Evolutionary conservation across 1,140 invertebrate genomes (phyloP), one percentile per base, ranked within the genome.

Genomic region (Mizuhopecten yessoensis): DNA sequence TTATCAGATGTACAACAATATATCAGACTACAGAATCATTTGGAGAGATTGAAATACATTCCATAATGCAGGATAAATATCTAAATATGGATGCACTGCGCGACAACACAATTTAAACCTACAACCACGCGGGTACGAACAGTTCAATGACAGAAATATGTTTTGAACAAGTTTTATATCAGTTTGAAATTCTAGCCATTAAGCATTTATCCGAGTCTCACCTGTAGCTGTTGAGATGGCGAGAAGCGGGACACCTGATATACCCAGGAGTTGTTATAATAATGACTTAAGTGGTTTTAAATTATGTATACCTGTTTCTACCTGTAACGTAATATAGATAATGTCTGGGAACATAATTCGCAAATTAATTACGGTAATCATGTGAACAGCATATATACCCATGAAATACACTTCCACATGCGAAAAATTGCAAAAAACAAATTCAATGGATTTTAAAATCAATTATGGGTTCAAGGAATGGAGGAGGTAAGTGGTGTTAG

Each of bases 171-270:
- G 23, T 75, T 75, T 9, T 75, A 29, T 75, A 39, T 13, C 36
- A 75, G 29, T 75, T 75, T 9, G 57, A 75, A 75, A 75, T 75
- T 75, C 23, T 75, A 75, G 9, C 57, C 57, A 75, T 29, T 75
- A 29, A n/a, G n/a, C 57, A n/a, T 75, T 29, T 75, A 29, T 75
- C 2, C 29, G 57, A 75, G 29, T 75, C 23, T 75, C 57, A 75
- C 57, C 57, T 75, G n/a, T 75, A 75, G 57, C 57, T 75, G 57
- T 75, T 75, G 29, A 75, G 57, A 75, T 75, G 57, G 29, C 0
- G n/a, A n/a, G n/a, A n/a, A 1, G 17, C 5, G 1, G 57, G n/a
- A 29, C 29, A 75, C 11, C 57, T 75, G 57, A 75, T 75, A 75
- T 13, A 75, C 57, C n/a, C 5, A 75, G 57, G 57, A 9, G n/a